Percentiles rank a stretch among this genome's conserved stretches.
Evolutionary conservation across 2,113 vertebrate genomes (phyloP).

Genomic region (Cavia aperea): DNA sequence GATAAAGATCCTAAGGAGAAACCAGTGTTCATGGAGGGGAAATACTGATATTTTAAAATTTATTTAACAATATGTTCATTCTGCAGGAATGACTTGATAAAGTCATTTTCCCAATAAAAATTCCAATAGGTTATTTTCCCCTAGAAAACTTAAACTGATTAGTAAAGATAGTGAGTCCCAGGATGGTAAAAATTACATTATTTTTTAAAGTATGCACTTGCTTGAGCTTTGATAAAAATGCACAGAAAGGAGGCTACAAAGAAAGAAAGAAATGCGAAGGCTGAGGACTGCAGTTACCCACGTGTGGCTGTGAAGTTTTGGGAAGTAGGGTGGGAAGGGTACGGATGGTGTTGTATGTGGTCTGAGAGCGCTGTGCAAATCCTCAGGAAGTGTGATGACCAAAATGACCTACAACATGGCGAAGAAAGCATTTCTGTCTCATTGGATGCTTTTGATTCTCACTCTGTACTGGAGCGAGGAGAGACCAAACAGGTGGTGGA

Average conservation of each 20-base stretch:
- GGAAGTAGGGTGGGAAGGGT: neutral
- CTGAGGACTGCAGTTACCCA: accelerated
- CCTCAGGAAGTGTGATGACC: accelerated
- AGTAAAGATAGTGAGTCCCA: too few relatives aligned
- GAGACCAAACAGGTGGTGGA: accelerated
- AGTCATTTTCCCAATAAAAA: neutral
- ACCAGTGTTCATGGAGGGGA: neutral
- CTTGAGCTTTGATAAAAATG: neutral
- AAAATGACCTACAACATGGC: too few relatives aligned
- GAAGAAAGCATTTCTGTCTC: neutral
- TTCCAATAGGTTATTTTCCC: neutral
- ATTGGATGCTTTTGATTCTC: neutral
- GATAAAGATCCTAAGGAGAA: neutral
- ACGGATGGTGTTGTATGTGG: accelerated
- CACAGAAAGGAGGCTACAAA: too few relatives aligned
- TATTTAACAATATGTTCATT: neutral
- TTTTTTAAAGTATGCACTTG: neutral
- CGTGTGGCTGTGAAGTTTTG: accelerated
- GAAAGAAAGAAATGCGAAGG: too few relatives aligned
- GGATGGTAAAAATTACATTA: neutral
- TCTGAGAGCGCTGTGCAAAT: neutral
- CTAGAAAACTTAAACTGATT: neutral
- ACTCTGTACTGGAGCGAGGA: too few relatives aligned
- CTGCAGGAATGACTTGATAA: neutral
- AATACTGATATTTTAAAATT: neutral